Conservation (phyloP, 1,140 invertebrate species). For the Rhizoglyphus robini region DNA sequence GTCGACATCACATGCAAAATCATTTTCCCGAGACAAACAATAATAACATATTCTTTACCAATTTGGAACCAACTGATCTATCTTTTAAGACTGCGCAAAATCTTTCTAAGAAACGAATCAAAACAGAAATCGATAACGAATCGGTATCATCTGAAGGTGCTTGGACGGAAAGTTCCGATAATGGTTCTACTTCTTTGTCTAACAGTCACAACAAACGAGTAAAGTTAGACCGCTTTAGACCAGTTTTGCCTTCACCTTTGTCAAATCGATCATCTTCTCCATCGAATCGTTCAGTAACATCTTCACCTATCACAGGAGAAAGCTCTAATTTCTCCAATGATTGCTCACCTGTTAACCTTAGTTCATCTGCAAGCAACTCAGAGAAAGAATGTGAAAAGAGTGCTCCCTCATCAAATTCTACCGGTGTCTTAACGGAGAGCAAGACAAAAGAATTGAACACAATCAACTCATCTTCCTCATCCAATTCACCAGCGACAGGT, state of each 20-base stretch:
- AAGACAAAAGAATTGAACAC: neutral
- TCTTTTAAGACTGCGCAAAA: constrained; percentile 19
- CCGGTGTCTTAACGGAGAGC: neutral
- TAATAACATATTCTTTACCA: constrained; percentile 18
- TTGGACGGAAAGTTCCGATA: constrained; percentile 13
- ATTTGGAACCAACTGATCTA: constrained; percentile 24
- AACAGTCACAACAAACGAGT: constrained; percentile 8
- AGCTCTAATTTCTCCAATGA: constrained; percentile 11
- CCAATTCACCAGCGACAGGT: neutral
- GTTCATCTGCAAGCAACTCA: neutral
- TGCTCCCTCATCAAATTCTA: neutral
- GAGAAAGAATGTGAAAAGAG: constrained; percentile 8
- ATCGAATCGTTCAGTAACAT: constrained; percentile 13
- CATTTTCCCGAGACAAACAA: constrained; percentile 17
- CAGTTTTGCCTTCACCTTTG: constrained; percentile 1
- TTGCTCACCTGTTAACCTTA: constrained; percentile 16
- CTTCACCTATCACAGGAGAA: constrained; percentile 16
- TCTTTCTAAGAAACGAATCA: neutral
- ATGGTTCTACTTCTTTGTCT: constrained; percentile 1
- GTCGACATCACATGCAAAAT: constrained; percentile 15
- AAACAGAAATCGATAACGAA: constrained; percentile 15
- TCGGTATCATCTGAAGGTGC: constrained; percentile 17
- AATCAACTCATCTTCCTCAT: constrained; percentile 5
- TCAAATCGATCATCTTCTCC: constrained; percentile 20
- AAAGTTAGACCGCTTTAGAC: neutral